Conservation (phyloP, 30 jellyfish, hydroid and myxozoan genomes). For the Turritopsis rubra region DNA sequence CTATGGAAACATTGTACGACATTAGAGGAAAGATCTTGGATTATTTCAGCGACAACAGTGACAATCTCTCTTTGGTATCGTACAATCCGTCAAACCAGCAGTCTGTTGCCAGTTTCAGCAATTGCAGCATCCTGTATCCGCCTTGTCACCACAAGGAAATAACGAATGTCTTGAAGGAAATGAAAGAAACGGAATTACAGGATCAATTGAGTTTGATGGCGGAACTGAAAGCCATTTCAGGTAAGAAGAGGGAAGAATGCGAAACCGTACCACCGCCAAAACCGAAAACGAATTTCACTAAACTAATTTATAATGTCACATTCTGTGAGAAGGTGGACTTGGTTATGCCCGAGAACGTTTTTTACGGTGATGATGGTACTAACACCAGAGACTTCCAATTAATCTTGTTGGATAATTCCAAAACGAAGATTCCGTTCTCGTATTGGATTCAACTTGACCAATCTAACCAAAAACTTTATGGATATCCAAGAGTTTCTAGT, state of each 20-base stretch:
- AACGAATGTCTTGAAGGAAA: not conserved
- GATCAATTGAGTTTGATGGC: not conserved
- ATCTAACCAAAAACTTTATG: slow-evolving; percentile 29
- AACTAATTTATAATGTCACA: not conserved
- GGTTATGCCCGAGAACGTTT: slow-evolving; percentile 1
- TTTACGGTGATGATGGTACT: slow-evolving; percentile 20
- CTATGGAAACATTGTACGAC: not conserved
- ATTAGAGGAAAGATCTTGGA: not conserved
- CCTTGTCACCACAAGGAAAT: not conserved
- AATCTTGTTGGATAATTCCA: not conserved
- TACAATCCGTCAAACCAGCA: not conserved
- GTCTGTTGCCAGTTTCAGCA: not conserved
- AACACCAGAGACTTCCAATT: not conserved
- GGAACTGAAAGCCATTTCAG: not conserved
- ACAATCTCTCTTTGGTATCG: not conserved
- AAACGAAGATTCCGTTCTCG: not conserved
- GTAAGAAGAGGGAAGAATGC: not conserved
- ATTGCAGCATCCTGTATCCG: not conserved
- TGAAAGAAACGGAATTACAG: not conserved
- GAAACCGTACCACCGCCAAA: slow-evolving; percentile 12
- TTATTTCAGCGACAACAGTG: not conserved
- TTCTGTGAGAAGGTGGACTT: slow-evolving; percentile 18
- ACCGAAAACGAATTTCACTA: not conserved
- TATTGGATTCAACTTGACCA: slow-evolving; percentile 76
- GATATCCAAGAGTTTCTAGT: slow-evolving; percentile 29